Evolutionary conservation across 2,888 invertebrate genomes (phyloP), one percentile per base, ranked within the genome.

Genomic region (Nematopogon swammerdamellus): DNA sequence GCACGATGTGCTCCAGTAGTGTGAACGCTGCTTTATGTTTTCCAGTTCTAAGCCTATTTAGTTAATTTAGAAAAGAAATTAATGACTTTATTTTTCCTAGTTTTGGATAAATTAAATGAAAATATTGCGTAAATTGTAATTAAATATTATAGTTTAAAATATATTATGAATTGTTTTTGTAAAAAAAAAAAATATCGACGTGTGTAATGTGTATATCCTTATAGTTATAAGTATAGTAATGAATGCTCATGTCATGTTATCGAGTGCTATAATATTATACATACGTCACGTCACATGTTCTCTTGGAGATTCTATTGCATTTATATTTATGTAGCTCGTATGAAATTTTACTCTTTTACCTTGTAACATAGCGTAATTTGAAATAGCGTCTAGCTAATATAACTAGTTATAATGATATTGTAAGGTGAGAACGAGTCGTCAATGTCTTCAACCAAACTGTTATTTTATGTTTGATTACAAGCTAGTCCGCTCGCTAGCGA

Each of bases 221-320:
- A 6, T 25, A 25, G 25, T 6, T 36, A 6, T 36, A 36, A 14
- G 25, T 36, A 36, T 36, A 36, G 3, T 6, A 14, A 36, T 8
- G 8, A 36, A 36, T 36, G n/a, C 36, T 36, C 11, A 14, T 14
- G 36, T 36, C n/a, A 14, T 14, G 36, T 36, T 14, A 25, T 8
- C 4, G n/a, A 36, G 36, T 36, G 36, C 36, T 36, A 36, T 36
- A 36, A 6, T 25, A n/a, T n/a, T n/a, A n/a, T n/a, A n/a, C 10
- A 25, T 25, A 10, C 25, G 3, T 14, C 36, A 36, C 36, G n/a
- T 36, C 36, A 36, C 36, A 36, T 14, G 36, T 14, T 36, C 36
- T 36, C 36, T 3, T 14, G 8, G 69, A 67, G 67, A 65, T 68
- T 64, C 58, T 64, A 64, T 62, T 70, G 73, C 73, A 73, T 73